Evolutionary conservation across 2,797 vertebrate genomes (phyloP), one percentile per base, ranked within the genome.

Genomic region (Chlorospingus semifuscus): DNA sequence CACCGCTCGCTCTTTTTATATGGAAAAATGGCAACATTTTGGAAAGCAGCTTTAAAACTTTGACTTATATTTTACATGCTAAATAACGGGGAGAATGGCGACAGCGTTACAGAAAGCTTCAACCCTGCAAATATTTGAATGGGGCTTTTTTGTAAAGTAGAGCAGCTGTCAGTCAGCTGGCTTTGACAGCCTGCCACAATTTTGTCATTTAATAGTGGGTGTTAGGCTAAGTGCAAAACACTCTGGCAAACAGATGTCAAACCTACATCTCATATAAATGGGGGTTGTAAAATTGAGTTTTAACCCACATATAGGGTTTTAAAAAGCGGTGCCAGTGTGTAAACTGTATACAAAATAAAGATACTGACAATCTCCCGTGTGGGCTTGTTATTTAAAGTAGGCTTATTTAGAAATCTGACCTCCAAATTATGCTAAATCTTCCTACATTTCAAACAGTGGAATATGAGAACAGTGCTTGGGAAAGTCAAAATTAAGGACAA

Each of bases 91-190:
- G 96, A 96, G 97, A 97, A 97, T 90, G 96, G 97, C 95, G 94
- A 93, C 95, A 92, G 96, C 96, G 90, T 94, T 95, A 89, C 95
- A 95, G 88, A 95, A 96, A 96, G 97, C 95, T 97, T 98, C 96
- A 91, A 97, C 95, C 96, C 96, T 97, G 97, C 97, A 97, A 98
- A 97, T 97, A 97, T 98, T 96, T 98, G 98, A 98, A 96, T 96
- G 97, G 97, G 83, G 89, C 95, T 93, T 94, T 97, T 97, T 96
- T 98, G 97, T 96, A 91, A 95, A 97, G 97, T 88, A 75, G 96
- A 97, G 97, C 98, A 99, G 98, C 98, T 98, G 98, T 98, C 98
- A 98, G 97, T 98, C 99, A 99, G 98, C 97, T 98, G 98, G 96
- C 97, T 98, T 97, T 99, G 99, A 99, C 99, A 99, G 98, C 96